Percentiles rank a stretch among this genome's conserved stretches.
These are phyloP conservation scores for Halcyon leucocephala DNA, from an alignment of 2,797 vertebrate species.

Conservation along the genomic window DNA sequence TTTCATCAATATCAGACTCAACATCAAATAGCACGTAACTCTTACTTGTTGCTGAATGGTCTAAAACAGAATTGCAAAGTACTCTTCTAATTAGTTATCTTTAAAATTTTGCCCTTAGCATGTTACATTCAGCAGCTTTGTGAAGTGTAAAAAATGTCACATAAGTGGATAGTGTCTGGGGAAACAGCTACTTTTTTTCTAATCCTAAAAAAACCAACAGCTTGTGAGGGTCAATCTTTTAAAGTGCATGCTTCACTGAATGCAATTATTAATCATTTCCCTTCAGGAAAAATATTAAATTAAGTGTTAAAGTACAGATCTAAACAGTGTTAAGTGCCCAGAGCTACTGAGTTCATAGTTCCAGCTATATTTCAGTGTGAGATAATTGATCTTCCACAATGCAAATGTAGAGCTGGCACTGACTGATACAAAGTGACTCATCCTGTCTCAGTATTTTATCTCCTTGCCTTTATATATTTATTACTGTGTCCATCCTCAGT, in stretches of 20 bases:
- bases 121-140: constrained; percentile 46
- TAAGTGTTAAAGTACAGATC: constrained; percentile 82
- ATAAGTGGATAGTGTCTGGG: constrained; percentile 51
- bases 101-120: constrained; percentile 65
- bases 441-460: constrained; percentile 55
- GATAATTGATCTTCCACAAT: constrained; percentile 76
- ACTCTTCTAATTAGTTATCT: constrained; percentile 69
- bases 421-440: constrained; percentile 62
- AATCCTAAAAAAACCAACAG: constrained; percentile 72
- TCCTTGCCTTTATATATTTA: constrained; percentile 55
- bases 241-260: constrained; percentile 75
- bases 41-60: constrained; percentile 40
- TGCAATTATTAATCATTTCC: constrained; percentile 82
- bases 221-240: constrained; percentile 77
- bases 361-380: constrained; percentile 71
- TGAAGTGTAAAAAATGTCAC: constrained; percentile 68
- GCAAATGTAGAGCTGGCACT: constrained; percentile 64
- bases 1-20: neutral
- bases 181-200: constrained; percentile 64
- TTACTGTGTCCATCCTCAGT: constrained; percentile 14
- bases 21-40: constrained; percentile 18
- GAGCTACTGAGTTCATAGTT: constrained; percentile 71
- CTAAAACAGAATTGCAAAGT: constrained; percentile 49
- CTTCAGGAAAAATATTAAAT: constrained; percentile 80
- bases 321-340: constrained; percentile 75